These are phyloP conservation scores for Labia minor DNA, from an alignment of 2,888 invertebrate species.

Conservation along the genomic window DNA sequence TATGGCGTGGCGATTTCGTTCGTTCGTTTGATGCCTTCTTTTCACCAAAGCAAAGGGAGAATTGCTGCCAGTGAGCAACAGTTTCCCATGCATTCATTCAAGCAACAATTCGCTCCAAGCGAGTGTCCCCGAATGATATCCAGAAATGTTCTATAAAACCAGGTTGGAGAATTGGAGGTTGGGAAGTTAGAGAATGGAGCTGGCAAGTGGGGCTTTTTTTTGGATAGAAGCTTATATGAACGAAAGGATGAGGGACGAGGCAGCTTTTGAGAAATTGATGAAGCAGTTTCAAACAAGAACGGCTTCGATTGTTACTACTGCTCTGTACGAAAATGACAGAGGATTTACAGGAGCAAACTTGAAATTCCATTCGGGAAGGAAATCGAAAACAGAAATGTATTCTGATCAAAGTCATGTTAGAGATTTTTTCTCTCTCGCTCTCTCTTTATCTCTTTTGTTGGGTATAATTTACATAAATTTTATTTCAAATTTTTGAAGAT, in stretches of 20 bases:
- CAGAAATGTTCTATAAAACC: neutral
- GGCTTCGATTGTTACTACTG: neutral
- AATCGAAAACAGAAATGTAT: neutral
- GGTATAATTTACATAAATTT: no score
- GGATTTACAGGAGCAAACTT: neutral
- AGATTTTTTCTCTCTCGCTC: no score
- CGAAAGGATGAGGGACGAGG: neutral
- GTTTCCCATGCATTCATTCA: neutral
- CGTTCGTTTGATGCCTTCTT: neutral
- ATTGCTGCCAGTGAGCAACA: neutral
- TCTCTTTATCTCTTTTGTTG: no score
- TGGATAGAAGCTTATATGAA: neutral
- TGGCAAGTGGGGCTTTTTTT: neutral
- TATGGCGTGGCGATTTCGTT: neutral
- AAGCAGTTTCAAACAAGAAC: neutral
- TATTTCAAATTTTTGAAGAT: no score
- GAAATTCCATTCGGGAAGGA: neutral
- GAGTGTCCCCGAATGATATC: neutral
- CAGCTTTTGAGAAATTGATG: neutral
- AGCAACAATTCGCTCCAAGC: neutral
- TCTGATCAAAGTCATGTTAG: neutral
- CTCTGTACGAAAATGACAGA: neutral
- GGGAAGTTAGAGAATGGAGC: neutral
- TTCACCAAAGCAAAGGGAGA: neutral
- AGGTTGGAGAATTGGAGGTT: neutral